Evolutionary conservation across 1,140 invertebrate genomes (phyloP).

Genomic region (Halictus rubicundus): DNA sequence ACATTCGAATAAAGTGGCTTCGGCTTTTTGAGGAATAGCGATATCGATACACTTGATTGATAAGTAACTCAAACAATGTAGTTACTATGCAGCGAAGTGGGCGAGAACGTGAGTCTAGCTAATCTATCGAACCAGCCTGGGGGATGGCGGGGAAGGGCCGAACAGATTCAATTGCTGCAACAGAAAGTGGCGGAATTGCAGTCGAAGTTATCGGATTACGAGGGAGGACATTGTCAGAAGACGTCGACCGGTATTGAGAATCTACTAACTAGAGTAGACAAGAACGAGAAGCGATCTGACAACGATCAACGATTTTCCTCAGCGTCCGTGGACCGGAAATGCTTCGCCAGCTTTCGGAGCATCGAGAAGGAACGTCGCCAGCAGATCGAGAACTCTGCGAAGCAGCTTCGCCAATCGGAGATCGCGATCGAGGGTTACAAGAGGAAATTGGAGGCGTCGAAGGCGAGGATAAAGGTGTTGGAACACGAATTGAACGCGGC

Average conservation of each 20-base stretch:
- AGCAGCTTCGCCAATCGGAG: constrained; percentile 77
- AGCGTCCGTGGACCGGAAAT: constrained; percentile 58
- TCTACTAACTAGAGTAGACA: neutral
- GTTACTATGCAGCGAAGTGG: constrained; percentile 79
- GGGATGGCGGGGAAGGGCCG: constrained; percentile 86
- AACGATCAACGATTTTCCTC: neutral
- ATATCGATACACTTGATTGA: neutral
- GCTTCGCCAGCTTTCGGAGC: constrained; percentile 74
- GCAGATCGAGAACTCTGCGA: constrained; percentile 79
- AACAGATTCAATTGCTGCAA: constrained; percentile 85
- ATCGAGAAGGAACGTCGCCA: constrained; percentile 82
- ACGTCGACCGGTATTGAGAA: constrained; percentile 40
- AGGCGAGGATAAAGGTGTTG: constrained; percentile 82
- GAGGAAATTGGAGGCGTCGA: constrained; percentile 82
- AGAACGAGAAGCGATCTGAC: neutral
- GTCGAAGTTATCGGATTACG: constrained; percentile 79
- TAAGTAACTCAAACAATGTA: constrained; percentile 52
- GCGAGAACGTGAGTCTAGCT: constrained; percentile 81
- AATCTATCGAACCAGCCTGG: constrained; percentile 77
- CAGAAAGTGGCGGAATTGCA: constrained; percentile 84
- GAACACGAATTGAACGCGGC: constrained; percentile 80
- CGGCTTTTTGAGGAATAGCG: neutral
- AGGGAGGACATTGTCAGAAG: constrained; percentile 35
- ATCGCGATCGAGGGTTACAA: constrained; percentile 78
- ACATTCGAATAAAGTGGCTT: no score